Evolutionary conservation across 2,113 vertebrate species (phyloP).

Genomic region (Brachionichthys hirsutus): DNA sequence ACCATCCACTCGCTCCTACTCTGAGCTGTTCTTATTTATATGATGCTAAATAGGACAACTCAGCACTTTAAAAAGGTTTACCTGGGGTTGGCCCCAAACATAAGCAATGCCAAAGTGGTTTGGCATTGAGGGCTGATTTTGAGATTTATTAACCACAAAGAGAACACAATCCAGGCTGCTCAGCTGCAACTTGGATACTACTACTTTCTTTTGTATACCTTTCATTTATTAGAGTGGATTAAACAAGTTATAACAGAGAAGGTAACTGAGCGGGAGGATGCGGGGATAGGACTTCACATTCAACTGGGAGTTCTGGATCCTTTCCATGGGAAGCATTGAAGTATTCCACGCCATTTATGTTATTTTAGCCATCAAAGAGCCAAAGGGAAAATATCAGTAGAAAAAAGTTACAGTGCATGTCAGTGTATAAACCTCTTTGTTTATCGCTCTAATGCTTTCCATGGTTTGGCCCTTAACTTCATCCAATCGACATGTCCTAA

Average conservation of each 20-base stretch:
- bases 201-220: constrained; percentile 16
- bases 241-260: constrained; percentile 23
- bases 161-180: constrained; percentile 1
- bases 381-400: background rate
- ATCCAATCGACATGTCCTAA: constrained; percentile 59
- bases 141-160: constrained; percentile 31
- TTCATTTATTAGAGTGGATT: constrained; percentile 5
- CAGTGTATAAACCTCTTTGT: constrained; percentile 18
- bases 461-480: constrained; percentile 27
- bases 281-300: background rate
- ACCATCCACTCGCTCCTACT: constrained; percentile 54
- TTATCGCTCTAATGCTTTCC: constrained; percentile 16
- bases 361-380: background rate
- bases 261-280: background rate
- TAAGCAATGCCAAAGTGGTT: constrained; percentile 35
- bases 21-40: constrained; percentile 48
- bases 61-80: constrained; percentile 26
- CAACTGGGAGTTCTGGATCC: background rate
- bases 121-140: constrained; percentile 25
- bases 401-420: constrained; percentile 17
- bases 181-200: constrained; percentile 2
- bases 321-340: constrained; percentile 4
- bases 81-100: constrained; percentile 2
- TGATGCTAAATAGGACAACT: constrained; percentile 50
- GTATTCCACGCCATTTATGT: constrained; percentile 2